Evolutionary conservation across 1,140 invertebrate species (phyloP).

Genomic region (Nilaparvata lugens): DNA sequence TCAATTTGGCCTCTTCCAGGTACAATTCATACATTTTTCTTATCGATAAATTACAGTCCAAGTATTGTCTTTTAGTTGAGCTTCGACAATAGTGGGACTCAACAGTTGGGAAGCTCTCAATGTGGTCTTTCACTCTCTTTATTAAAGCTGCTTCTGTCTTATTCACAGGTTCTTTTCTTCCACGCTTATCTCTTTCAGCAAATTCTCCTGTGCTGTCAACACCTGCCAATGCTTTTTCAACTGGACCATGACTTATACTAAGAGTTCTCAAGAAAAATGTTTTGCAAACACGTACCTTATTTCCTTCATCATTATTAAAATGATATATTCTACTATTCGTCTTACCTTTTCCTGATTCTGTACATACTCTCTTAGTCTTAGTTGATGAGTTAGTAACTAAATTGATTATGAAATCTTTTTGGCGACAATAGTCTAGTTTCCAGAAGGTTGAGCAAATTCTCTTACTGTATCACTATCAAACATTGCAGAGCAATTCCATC

Average conservation of each 20-base stretch:
- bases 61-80: not conserved
- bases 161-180: not conserved
- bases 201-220: not conserved
- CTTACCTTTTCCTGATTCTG: not conserved
- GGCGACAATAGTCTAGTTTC: not conserved
- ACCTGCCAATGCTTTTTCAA: not conserved
- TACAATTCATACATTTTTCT: not conserved
- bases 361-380: not conserved
- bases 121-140: not conserved
- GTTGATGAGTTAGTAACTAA: not conserved
- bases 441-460: not conserved
- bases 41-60: not conserved
- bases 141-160: not conserved
- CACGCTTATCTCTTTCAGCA: not conserved
- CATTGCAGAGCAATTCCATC: not conserved
- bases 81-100: not conserved
- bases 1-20: not conserved
- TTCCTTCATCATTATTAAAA: not conserved
- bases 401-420: not conserved
- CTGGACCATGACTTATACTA: not conserved
- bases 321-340: not conserved
- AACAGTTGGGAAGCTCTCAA: not conserved
- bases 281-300: not conserved
- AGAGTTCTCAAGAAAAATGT: not conserved
- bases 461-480: not conserved